phyloP scores from a whole-genome alignment of 2,888 invertebrate species.

The Leptinotarsa tumamoca region DNA sequence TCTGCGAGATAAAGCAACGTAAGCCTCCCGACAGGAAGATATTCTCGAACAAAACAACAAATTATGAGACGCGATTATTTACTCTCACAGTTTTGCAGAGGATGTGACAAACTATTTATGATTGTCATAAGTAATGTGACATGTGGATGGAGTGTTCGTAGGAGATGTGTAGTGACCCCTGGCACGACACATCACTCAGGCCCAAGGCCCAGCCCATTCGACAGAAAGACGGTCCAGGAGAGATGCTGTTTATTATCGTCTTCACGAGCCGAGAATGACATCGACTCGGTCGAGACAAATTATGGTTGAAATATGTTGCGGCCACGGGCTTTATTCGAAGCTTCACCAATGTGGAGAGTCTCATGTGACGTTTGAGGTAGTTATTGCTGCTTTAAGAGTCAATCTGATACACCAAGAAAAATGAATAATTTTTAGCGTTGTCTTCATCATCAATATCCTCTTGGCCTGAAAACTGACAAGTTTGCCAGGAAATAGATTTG shows the following conservation, averaged over 20 bases:
- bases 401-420: not conserved
- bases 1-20: conserved; percentile 4
- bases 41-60: conserved; percentile 46
- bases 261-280: conserved; percentile 40
- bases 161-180: conserved; percentile 41
- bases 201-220: conserved; percentile 44
- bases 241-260: conserved; percentile 42
- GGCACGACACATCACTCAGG: conserved; percentile 37
- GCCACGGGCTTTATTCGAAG: conserved; percentile 6
- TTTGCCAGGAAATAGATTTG: too few relatives aligned
- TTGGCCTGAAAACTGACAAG: too few relatives aligned
- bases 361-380: not conserved
- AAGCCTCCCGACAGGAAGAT: conserved; percentile 15
- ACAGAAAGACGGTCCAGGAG: conserved; percentile 35
- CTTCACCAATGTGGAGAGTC: not conserved
- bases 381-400: not conserved
- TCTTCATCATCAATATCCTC: too few relatives aligned
- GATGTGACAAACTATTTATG: conserved; percentile 55
- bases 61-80: conserved; percentile 49
- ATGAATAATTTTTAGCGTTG: not conserved
- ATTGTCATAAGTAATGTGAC: conserved; percentile 54
- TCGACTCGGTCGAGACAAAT: conserved; percentile 45
- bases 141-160: conserved; percentile 43
- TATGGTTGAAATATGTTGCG: conserved; percentile 47
- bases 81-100: conserved; percentile 50